Conservation (phyloP, 2,888 invertebrate species). For the Philonicus albiceps region DNA sequence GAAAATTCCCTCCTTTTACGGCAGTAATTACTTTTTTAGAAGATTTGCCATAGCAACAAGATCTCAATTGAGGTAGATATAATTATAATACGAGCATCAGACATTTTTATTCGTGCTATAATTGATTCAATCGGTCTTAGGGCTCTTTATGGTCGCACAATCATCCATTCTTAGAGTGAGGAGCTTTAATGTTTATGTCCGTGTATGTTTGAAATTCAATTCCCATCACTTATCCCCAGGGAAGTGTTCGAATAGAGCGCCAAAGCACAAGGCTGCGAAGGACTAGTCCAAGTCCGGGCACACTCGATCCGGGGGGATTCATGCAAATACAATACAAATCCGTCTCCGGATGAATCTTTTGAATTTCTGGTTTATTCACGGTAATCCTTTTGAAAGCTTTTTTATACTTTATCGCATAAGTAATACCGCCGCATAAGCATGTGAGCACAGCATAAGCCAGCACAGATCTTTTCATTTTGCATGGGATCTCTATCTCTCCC, state of each 20-base stretch:
- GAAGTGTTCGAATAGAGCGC: not conserved
- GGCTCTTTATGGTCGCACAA: not conserved
- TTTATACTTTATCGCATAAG: constrained; percentile 24
- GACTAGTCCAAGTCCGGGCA: constrained; percentile 9
- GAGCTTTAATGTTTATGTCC: not conserved
- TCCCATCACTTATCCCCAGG: not conserved
- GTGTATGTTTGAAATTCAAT: not conserved
- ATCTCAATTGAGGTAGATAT: not conserved
- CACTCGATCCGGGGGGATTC: constrained; percentile 1
- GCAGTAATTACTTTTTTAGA: not conserved
- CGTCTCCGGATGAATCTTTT: constrained; percentile 38
- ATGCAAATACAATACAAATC: constrained; percentile 37
- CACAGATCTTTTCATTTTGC: constrained; percentile 32
- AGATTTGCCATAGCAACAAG: not conserved
- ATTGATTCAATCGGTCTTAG: not conserved
- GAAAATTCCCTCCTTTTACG: not conserved
- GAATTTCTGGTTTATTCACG: constrained; percentile 36
- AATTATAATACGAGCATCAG: too few relatives aligned
- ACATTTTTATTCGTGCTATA: not conserved
- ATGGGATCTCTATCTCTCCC: not conserved
- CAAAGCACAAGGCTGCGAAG: not conserved
- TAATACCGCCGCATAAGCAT: constrained; percentile 27
- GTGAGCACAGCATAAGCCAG: constrained; percentile 22
- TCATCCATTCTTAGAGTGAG: not conserved
- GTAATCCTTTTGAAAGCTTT: constrained; percentile 40